Conservation (phyloP, 2,797 vertebrate species). For the Crotalus adamanteus region DNA sequence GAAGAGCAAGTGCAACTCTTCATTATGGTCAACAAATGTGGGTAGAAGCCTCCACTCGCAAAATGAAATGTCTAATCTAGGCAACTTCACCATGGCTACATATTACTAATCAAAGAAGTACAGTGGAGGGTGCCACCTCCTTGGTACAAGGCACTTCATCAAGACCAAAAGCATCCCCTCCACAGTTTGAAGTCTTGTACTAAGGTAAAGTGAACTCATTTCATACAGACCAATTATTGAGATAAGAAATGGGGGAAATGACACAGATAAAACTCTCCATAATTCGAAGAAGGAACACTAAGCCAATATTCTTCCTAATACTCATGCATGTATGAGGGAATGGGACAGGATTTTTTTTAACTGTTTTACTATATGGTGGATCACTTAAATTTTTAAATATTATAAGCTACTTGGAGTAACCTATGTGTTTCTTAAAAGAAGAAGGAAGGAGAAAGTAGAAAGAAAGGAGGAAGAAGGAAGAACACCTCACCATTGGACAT, state of each 20-base stretch:
- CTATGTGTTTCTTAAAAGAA: background rate
- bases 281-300: background rate
- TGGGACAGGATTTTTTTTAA: background rate
- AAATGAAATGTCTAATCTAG: background rate
- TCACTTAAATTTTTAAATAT: background rate
- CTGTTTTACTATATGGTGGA: background rate
- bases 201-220: background rate
- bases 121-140: background rate
- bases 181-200: background rate
- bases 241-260: background rate
- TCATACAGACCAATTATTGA: background rate
- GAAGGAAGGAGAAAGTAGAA: background rate
- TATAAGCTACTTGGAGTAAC: background rate
- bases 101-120: background rate
- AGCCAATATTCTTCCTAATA: accelerated
- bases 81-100: background rate
- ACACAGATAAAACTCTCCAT: background rate
- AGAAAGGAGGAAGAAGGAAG: background rate
- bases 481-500: background rate
- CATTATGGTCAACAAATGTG: background rate
- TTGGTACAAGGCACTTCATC: background rate
- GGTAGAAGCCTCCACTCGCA: background rate
- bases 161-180: background rate
- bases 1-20: background rate
- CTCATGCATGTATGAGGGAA: background rate